Evolutionary conservation across 2,797 vertebrate genomes (phyloP).

Genomic region (Delichon dasypus): DNA sequence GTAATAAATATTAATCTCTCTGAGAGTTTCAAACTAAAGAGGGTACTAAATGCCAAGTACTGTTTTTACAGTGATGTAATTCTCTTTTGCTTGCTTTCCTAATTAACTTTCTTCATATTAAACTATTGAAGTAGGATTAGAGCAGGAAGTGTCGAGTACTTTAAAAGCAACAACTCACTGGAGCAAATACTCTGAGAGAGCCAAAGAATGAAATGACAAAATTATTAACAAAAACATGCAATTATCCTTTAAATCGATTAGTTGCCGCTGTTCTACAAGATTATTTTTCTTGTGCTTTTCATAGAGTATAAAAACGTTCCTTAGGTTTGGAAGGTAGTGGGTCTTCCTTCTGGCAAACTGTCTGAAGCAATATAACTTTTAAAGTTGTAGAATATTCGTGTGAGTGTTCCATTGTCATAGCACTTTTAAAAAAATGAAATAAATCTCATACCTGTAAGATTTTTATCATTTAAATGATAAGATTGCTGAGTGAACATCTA

Average conservation of each 20-base stretch:
- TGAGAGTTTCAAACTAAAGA: neutral
- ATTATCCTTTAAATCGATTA: neutral
- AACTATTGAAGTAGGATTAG: neutral
- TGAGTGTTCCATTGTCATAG: neutral
- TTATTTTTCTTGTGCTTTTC: neutral
- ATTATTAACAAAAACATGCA: neutral
- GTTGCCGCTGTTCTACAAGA: neutral
- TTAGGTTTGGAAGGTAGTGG: neutral
- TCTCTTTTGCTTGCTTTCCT: neutral
- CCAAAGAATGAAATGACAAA: neutral
- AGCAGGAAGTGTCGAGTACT: neutral
- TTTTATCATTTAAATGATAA: neutral
- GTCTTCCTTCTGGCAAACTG: neutral
- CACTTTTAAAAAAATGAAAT: neutral
- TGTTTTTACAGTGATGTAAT: neutral
- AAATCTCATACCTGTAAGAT: neutral
- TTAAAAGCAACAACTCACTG: neutral
- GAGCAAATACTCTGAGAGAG: neutral
- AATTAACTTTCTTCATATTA: slow-evolving; percentile 5
- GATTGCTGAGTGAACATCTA: neutral
- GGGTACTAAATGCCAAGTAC: neutral
- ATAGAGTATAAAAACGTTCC: neutral
- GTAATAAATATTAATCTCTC: neutral
- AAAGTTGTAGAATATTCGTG: neutral
- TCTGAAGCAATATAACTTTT: neutral